Conservation (phyloP, 2,113 vertebrate genomes). For the Lichenostomus cassidix region DNA sequence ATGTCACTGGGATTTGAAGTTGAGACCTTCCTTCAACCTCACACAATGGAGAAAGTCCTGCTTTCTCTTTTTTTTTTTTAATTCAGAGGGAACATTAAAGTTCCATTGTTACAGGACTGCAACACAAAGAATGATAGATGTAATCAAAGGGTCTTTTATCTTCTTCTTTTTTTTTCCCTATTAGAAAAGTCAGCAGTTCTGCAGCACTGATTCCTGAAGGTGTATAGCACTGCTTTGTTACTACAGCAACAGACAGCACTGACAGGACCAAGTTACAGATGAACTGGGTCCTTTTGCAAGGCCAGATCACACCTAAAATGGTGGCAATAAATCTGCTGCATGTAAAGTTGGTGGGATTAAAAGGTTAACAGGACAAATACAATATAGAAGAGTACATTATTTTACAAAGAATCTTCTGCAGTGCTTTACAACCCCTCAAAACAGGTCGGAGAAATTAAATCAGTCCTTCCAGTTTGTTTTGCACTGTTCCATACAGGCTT, state of each 20-base stretch:
- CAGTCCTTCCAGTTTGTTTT: not conserved
- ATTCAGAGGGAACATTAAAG: not conserved
- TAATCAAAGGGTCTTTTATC: constrained; percentile 3
- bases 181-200: constrained; percentile 40
- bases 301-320: not conserved
- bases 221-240: not conserved
- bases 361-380: not conserved
- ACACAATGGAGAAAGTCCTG: not conserved
- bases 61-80: not conserved
- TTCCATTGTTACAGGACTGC: not conserved
- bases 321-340: not conserved
- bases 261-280: not conserved
- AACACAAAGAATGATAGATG: not conserved
- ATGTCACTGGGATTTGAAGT: not conserved
- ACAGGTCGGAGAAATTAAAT: not conserved
- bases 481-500: not conserved
- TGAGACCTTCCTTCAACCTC: not conserved
- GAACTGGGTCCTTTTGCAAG: not conserved
- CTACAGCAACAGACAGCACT: constrained; percentile 31
- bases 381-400: not conserved
- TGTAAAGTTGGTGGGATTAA: not conserved
- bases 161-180: not conserved
- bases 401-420: not conserved
- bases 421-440: not conserved
- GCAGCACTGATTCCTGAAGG: not conserved